These are phyloP conservation scores for Zaprionus capensis DNA, from an alignment of 1,140 invertebrate genomes.

Conservation along the genomic window DNA sequence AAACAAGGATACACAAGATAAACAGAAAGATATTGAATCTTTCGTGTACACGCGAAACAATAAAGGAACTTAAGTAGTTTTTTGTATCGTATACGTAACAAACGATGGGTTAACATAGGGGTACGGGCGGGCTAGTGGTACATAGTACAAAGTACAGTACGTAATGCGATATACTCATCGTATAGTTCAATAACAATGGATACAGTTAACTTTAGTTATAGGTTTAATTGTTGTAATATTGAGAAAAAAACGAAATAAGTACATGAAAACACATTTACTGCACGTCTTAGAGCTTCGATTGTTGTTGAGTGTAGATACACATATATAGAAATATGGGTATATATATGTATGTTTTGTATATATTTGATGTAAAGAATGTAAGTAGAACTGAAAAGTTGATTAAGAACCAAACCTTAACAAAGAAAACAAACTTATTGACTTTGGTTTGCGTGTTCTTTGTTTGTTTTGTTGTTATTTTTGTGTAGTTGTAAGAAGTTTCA, in stretches of 20 bases:
- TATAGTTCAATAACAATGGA: constrained; percentile 40
- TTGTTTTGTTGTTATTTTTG: constrained; percentile 30
- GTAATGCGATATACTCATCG: constrained; percentile 7
- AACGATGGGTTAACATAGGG: constrained; percentile 23
- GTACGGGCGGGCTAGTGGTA: constrained; percentile 29
- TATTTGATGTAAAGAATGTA: constrained; percentile 46
- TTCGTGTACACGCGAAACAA: constrained; percentile 27
- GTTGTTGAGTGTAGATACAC: constrained; percentile 55
- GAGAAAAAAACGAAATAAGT: constrained; percentile 66
- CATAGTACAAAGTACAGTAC: constrained; percentile 27
- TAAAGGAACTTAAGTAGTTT: constrained; percentile 37
- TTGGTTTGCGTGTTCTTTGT: constrained; percentile 61
- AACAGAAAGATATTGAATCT: constrained; percentile 34
- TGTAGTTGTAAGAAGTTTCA: constrained; percentile 10
- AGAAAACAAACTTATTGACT: constrained; percentile 59
- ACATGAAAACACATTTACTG: constrained; percentile 78
- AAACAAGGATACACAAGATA: constrained; percentile 37
- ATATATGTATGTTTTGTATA: constrained; percentile 38
- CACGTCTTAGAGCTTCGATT: constrained; percentile 84
- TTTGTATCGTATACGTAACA: constrained; percentile 20
- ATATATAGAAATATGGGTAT: constrained; percentile 44
- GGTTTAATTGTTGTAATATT: constrained; percentile 28
- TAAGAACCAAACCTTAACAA: constrained; percentile 53
- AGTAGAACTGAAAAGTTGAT: constrained; percentile 60
- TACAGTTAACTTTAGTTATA: constrained; percentile 58